Evolutionary conservation across 2,888 invertebrate species (phyloP), one percentile per base, ranked within the genome.

Genomic region (Neoitamus cyanurus): DNA sequence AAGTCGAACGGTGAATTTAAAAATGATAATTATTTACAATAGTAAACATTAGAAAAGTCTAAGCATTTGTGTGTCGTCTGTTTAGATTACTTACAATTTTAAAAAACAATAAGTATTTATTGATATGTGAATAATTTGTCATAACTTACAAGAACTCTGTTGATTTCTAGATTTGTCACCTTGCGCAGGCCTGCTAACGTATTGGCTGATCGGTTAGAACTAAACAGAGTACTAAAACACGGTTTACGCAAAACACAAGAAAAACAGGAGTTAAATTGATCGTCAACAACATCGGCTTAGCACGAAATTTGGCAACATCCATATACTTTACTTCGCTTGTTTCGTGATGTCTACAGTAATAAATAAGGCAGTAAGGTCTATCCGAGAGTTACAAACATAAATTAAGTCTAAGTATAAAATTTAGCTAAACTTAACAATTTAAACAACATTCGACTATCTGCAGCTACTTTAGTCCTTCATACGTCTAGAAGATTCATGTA

Each of bases 71-170:
- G 42, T 78, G 77, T 78, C 46, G 77, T 78, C 31, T 80, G 77
- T 77, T 77, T 46, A 30, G 34, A n/a, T 58, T 80, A 46, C 48
- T 78, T 80, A 80, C 68, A 80, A 31, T 80, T 48, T 80, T 58
- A 20, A 31, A 48, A 80, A 80, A 58, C 80, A 80, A 80, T 31
- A 58, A 80, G 31, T 31, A 68, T 28, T 28, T 80, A 58, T 58
- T 80, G 80, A 80, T 80, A 80, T 80, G 80, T 80, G 80, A 80
- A 80, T 58, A 58, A 80, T 80, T 80, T 58, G 31, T 80, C 48
- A 34, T 58, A 80, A 80, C 80, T 80, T 80, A 78, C 80, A 58
- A 80, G 34, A 80, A 80, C 34, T 70, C 70, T 70, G 70, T 77
- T 30, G 46, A 42, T 46, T 46, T 46, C 77, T 77, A 77, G 42